These are phyloP conservation scores for Macrostomum cliftonense DNA, from an alignment of 2,888 invertebrate species.

Conservation along the genomic window DNA sequence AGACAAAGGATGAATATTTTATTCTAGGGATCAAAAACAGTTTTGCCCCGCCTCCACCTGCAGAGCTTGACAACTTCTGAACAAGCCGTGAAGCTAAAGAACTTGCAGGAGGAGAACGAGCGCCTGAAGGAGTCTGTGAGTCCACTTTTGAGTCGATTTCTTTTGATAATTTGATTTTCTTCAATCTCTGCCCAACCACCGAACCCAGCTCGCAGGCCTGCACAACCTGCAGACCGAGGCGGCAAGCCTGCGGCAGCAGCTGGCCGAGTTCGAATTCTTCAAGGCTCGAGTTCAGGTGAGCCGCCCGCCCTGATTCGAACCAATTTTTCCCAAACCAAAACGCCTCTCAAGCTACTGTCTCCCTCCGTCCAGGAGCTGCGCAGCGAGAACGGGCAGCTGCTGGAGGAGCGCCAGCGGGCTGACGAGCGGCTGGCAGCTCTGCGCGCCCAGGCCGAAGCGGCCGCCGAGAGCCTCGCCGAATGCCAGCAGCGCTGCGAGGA, in stretches of 20 bases:
- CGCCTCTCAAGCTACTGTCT: no score
- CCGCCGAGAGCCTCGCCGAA: conserved; percentile 7
- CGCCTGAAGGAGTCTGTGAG: no score
- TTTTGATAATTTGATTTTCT: background rate
- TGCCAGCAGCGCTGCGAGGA: conserved; percentile 9
- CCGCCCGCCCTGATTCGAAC: no score
- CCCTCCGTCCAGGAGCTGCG: conserved; percentile 5
- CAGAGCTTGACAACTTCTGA: no score
- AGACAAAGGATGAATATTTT: no score
- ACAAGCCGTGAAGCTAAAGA: no score
- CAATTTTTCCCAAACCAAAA: no score
- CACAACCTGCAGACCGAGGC: conserved; percentile 1
- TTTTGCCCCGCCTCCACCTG: no score
- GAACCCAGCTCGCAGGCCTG: background rate
- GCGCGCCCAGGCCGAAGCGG: conserved; percentile 8
- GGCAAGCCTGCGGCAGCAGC: background rate
- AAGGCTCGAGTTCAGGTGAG: conserved; percentile 3
- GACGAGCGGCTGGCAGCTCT: conserved; percentile 3
- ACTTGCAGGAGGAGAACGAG: no score
- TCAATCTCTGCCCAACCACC: no score
- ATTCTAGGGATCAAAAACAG: no score
- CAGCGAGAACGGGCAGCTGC: conserved; percentile 3
- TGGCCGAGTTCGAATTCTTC: conserved; percentile 2
- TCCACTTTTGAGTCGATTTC: no score
- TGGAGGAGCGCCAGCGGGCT: conserved; percentile 7